A percentile compares a stretch with the other conserved stretches of the same genome.
Evolutionary conservation across 2,113 vertebrate genomes (phyloP).

Genomic region (Ellobius talpinus): DNA sequence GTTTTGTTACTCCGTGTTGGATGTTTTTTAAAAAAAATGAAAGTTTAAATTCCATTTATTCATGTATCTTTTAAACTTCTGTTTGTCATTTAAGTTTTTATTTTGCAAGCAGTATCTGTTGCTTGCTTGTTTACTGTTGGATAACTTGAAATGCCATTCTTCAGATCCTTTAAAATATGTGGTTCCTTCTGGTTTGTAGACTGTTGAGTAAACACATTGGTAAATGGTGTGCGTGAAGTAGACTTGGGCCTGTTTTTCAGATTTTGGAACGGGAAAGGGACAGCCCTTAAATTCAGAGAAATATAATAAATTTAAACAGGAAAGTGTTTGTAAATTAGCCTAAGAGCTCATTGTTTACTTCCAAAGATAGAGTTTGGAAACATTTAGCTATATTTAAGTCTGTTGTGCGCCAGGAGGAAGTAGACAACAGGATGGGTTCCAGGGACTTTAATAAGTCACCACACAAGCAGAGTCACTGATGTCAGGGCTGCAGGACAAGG

Average conservation of each 20-base stretch:
- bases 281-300: constrained; percentile 37
- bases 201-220: neutral
- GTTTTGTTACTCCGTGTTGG: constrained; percentile 31
- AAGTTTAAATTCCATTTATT: constrained; percentile 55
- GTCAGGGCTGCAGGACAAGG: neutral
- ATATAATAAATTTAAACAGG: constrained; percentile 42
- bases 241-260: constrained; percentile 19
- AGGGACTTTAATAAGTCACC: neutral
- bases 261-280: constrained; percentile 19
- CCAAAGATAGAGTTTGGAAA: constrained; percentile 1
- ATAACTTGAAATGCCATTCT: constrained; percentile 14
- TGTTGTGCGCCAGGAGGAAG: neutral
- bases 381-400: neutral
- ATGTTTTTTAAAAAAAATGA: constrained; percentile 57
- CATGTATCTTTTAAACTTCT: constrained; percentile 29
- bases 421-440: neutral
- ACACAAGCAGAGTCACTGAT: neutral
- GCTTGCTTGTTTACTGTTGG: constrained; percentile 55
- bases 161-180: constrained; percentile 24
- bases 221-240: constrained; percentile 35
- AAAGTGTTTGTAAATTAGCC: neutral
- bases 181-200: constrained; percentile 51
- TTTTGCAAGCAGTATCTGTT: constrained; percentile 5
- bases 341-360: constrained; percentile 47
- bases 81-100: constrained; percentile 47